These are phyloP conservation scores for Teleiodes luculella DNA, from an alignment of 2,888 invertebrate species.

Conservation along the genomic window DNA sequence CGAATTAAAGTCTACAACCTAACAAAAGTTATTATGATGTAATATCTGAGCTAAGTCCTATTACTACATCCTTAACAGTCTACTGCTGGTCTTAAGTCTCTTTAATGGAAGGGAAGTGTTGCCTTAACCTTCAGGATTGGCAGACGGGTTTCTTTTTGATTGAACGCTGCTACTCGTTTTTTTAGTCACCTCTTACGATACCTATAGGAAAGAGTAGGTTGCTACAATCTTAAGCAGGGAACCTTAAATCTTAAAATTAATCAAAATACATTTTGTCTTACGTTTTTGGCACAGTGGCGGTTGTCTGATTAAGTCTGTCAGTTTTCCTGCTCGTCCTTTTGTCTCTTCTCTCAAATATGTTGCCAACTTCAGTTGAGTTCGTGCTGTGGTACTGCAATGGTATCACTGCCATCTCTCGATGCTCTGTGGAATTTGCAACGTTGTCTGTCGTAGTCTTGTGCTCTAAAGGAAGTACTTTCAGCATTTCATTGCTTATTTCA, in stretches of 20 bases:
- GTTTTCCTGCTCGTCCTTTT: constrained; percentile 74
- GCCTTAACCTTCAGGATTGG: too few species aligned
- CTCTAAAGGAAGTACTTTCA: constrained; percentile 62
- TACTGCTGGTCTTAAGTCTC: too few species aligned
- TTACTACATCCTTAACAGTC: too few species aligned
- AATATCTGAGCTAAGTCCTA: too few species aligned
- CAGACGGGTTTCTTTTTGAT: too few species aligned
- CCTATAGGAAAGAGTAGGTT: too few species aligned
- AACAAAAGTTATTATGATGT: not conserved
- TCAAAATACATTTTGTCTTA: constrained; percentile 36
- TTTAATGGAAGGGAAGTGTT: too few species aligned
- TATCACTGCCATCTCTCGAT: constrained; percentile 54
- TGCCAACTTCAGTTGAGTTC: constrained; percentile 63
- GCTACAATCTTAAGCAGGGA: too few species aligned
- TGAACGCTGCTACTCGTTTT: too few species aligned
- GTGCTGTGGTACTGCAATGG: constrained; percentile 59
- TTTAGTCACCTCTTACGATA: too few species aligned
- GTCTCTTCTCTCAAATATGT: constrained; percentile 61
- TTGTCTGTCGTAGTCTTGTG: constrained; percentile 20
- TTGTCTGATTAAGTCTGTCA: constrained; percentile 71
- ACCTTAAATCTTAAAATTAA: not conserved
- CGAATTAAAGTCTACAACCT: constrained; percentile 5
- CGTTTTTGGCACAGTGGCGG: constrained; percentile 72
- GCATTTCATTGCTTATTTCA: constrained; percentile 43
- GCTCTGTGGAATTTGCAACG: constrained; percentile 1